Base-by-base conservation (phyloP, 2,797 vertebrate species). In the Acrossocheilus fasciatus region DNA sequence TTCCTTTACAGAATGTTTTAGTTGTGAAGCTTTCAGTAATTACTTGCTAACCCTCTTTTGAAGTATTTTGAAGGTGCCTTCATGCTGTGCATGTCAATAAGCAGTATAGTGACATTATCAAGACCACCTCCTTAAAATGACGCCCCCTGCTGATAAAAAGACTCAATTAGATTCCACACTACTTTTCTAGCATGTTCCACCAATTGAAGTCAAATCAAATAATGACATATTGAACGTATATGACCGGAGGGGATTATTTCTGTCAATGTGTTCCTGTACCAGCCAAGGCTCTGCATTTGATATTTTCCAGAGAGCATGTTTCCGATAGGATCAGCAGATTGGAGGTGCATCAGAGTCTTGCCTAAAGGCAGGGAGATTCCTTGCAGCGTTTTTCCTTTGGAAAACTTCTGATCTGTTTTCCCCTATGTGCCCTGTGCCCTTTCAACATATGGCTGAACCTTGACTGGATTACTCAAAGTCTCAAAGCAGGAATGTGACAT, bases 401-500 rank as follows among this genome's bases (percentile, higher is more conserved):
- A 45, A 52, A 76, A 34, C 59, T 43, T 85, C 17, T 57, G 64
- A 85, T 81, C n/a, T 72, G 69, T 41, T 59, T 62, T 52, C 15
- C 34, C 9, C 34, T 6, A 47, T 52, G 52, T 70, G 34, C 34
- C 80, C 79, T 84, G 52, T 89, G 85, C 45, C 84, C 82, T 86
- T 77, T 84, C 50, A 64, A 82, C 59, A 23, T 59, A 73, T 78
- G 14, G 47, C 81, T 87, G 41, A 79, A 84, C 84, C 68, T 50
- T 77, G 15, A 26, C 66, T 82, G 70, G 41, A 34, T 50, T 86
- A 54, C 84, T 84, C 26, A 23, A 74, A 57, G 66, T 80, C 81
- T 76, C 54, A 77, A 50, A 75, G 76, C 69, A 17, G 47, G 4
- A 36, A 75, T 72, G 50, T 89, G 91, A 89, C 90, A 89, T 92